Conservation (phyloP, 2,113 vertebrate species). For the Aldabrachelys gigantea region DNA sequence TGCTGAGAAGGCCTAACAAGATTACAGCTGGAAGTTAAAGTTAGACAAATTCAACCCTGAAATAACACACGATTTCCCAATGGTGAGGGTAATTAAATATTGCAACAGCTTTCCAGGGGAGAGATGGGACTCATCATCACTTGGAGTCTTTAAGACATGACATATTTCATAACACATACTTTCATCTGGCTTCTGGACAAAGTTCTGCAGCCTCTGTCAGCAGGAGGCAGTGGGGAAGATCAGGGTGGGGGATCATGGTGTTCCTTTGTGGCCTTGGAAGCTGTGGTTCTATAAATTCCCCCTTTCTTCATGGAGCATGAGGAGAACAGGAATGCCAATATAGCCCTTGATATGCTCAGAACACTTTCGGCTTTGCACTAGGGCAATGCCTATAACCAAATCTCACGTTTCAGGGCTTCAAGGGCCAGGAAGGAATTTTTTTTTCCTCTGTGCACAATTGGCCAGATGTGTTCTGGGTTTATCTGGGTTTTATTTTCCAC, state of each 20-base stretch:
- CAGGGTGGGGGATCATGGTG: too few species aligned
- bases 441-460: conserved; percentile 27
- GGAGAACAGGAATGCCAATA: background rate
- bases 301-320: background rate
- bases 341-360: background rate
- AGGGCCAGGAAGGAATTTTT: conserved; percentile 12
- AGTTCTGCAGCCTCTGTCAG: background rate
- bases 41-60: background rate
- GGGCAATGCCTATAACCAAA: conserved; percentile 43
- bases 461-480: background rate
- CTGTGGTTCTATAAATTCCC: background rate
- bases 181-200: background rate
- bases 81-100: background rate
- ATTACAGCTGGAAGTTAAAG: background rate
- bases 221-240: background rate
- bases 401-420: background rate
- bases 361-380: conserved; percentile 16
- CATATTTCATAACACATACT: background rate
- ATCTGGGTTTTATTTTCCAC: background rate
- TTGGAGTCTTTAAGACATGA: background rate
- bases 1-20: background rate
- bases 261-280: background rate
- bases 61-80: background rate
- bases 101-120: background rate
- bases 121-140: background rate